Percentiles rank a stretch among this genome's conserved stretches.
Evolutionary conservation across 2,797 vertebrate genomes (phyloP).

Genomic region (Diplodus puntazzo): DNA sequence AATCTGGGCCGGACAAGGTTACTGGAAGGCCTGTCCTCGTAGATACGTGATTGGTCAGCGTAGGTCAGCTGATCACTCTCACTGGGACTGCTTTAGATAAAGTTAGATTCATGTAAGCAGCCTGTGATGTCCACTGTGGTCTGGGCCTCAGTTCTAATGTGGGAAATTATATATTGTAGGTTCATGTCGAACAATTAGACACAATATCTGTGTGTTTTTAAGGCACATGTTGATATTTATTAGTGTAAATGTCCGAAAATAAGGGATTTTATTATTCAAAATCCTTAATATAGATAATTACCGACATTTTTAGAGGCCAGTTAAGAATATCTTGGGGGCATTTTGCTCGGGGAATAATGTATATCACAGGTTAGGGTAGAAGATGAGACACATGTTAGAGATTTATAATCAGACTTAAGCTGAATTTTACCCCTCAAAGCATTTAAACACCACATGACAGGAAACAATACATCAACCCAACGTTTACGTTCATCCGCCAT

Average conservation of each 20-base stretch:
- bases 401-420: too few species aligned
- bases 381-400: not conserved
- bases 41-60: not conserved
- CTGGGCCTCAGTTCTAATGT: not conserved
- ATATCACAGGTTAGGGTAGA: too few species aligned
- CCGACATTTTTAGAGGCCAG: too few species aligned
- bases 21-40: not conserved
- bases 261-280: too few species aligned
- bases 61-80: constrained; percentile 12
- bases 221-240: not conserved
- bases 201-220: not conserved
- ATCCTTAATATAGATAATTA: too few species aligned
- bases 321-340: too few species aligned
- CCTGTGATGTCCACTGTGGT: too few species aligned
- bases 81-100: not conserved
- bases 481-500: too few species aligned
- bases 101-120: not conserved
- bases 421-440: too few species aligned
- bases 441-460: too few species aligned
- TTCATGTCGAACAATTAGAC: not conserved
- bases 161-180: not conserved
- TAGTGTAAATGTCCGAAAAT: not conserved
- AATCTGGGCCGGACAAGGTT: constrained; percentile 60
- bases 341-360: too few species aligned
- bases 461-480: too few species aligned